Evolutionary conservation across 2,888 invertebrate species (phyloP).

Genomic region (Amblyteles armatorius): DNA sequence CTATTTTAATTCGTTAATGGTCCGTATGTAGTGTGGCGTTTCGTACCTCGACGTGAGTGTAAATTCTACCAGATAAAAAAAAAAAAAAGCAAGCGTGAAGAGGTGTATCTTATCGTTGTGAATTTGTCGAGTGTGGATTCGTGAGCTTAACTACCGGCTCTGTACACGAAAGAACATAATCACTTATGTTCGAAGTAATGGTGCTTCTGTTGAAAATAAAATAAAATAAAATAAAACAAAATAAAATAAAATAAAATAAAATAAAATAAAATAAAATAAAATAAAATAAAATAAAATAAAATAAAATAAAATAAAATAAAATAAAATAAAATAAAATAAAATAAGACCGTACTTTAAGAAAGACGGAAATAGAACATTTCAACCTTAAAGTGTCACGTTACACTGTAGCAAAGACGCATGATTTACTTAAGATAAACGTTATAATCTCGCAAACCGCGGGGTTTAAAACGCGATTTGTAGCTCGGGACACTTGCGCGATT

Average conservation of each 20-base stretch:
- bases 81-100: not conserved
- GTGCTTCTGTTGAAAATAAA: not conserved
- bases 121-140: not conserved
- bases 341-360: too few species aligned
- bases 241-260: too few species aligned
- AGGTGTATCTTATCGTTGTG: not conserved
- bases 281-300: too few species aligned
- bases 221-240: not conserved
- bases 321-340: too few species aligned
- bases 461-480: not conserved
- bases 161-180: not conserved
- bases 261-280: too few species aligned
- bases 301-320: too few species aligned
- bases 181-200: not conserved
- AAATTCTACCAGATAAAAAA: not conserved
- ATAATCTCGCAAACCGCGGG: not conserved
- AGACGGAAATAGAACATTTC: too few species aligned
- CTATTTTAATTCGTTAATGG: conserved; percentile 4
- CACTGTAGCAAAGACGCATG: too few species aligned
- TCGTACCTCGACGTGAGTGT: not conserved
- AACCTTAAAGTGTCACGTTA: too few species aligned
- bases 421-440: not conserved
- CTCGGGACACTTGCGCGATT: conserved; percentile 2
- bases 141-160: not conserved
- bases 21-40: not conserved